phyloP scores from a whole-genome alignment of 2,113 vertebrate species.

The Lophura nycthemera region DNA sequence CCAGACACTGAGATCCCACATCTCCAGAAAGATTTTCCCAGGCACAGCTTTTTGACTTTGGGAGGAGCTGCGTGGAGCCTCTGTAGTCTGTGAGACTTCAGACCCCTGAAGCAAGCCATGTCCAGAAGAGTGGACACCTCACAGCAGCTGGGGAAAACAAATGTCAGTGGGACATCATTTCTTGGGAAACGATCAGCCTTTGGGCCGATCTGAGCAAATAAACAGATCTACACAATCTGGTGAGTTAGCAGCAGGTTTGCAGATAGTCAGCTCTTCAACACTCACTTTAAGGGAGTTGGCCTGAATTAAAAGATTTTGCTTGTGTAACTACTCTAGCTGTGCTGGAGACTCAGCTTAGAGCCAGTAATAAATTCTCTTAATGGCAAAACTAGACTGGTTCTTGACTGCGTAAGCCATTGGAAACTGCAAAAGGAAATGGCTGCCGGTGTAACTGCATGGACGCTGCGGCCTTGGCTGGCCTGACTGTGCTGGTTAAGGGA shows the following conservation, averaged over 20 bases:
- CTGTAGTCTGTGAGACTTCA: not conserved
- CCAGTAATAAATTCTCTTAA: slow-evolving; percentile 27
- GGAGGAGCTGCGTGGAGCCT: not conserved
- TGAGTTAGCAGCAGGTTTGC: not conserved
- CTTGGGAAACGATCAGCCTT: not conserved
- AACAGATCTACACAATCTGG: not conserved
- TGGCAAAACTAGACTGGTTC: not conserved
- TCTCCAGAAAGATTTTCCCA: not conserved
- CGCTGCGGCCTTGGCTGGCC: not conserved
- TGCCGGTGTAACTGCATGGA: not conserved
- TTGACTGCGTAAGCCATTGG: not conserved
- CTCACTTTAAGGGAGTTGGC: not conserved
- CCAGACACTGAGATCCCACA: not conserved
- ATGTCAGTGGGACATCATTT: accelerated
- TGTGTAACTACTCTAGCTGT: slow-evolving; percentile 18
- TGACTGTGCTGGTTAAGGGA: not conserved
- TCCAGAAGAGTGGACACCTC: not conserved
- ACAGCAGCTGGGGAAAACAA: not conserved
- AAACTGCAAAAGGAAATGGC: not conserved
- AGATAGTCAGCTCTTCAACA: not conserved
- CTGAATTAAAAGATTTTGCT: slow-evolving; percentile 32
- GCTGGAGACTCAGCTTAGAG: not conserved
- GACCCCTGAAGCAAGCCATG: not conserved
- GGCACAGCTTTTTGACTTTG: accelerated
- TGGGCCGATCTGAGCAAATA: not conserved